phyloP scores from a whole-genome alignment of 92 coral and sea anemone species.

The Blastomussa wellsi region DNA sequence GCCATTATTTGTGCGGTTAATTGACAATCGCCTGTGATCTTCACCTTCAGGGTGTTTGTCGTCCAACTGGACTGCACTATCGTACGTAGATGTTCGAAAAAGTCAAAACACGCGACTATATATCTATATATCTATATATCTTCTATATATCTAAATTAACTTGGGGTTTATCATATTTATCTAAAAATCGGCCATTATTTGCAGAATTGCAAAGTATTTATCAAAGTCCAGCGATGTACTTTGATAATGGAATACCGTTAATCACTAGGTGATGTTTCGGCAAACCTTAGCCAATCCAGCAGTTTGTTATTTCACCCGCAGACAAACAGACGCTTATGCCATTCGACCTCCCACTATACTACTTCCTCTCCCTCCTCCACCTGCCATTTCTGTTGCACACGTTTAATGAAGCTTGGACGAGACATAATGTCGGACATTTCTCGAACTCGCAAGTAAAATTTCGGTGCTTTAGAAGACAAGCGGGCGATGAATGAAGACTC shows the following conservation, averaged over 20 bases:
- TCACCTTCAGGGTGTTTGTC: neutral
- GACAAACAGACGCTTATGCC: neutral
- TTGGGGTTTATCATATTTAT: neutral
- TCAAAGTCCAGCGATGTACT: neutral
- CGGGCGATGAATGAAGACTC: neutral
- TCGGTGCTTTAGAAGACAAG: conserved; percentile 2
- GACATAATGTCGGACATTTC: conserved; percentile 1
- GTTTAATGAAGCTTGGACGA: conserved; percentile 4
- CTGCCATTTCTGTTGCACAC: conserved; percentile 5
- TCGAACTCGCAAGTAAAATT: conserved; percentile 6
- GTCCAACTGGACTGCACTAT: neutral
- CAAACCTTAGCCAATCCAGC: neutral
- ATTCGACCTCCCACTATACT: neutral
- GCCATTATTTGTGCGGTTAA: no score
- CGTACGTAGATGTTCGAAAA: neutral
- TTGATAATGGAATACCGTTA: neutral
- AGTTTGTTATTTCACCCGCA: neutral
- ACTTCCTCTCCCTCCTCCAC: neutral
- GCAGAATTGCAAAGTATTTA: neutral
- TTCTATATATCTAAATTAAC: neutral
- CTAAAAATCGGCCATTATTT: neutral
- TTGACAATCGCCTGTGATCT: neutral
- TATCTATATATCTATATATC: no score
- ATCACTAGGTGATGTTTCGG: neutral
- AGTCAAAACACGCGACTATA: neutral